Conservation (phyloP, 2,888 invertebrate genomes). For the Neelides folsomi region DNA sequence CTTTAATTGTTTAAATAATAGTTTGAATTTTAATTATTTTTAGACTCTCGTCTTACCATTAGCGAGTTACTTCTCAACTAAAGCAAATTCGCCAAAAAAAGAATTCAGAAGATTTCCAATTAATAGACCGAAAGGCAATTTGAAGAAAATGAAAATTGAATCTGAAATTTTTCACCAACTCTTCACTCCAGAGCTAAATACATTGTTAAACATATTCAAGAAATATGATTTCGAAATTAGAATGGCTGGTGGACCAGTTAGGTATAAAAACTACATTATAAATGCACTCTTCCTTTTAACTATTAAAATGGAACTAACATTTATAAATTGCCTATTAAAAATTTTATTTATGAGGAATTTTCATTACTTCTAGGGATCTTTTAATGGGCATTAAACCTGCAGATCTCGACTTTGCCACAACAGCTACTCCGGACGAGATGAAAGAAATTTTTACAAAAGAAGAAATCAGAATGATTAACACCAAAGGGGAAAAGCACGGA, state of each 20-base stretch:
- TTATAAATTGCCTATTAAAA: too few species aligned
- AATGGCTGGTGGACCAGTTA: slow-evolving; percentile 93
- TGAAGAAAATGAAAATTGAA: slow-evolving; percentile 57
- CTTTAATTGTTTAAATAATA: too few species aligned
- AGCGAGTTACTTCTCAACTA: too few species aligned
- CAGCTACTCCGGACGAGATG: slow-evolving; percentile 92
- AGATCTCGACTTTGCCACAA: slow-evolving; percentile 95
- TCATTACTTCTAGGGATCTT: slow-evolving; percentile 48
- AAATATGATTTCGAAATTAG: slow-evolving; percentile 72
- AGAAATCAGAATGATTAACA: slow-evolving; percentile 78
- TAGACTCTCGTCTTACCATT: too few species aligned
- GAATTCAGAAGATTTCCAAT: too few species aligned
- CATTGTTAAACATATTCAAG: slow-evolving; percentile 59
- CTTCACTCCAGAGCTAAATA: slow-evolving; percentile 65
- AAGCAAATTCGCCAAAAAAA: too few species aligned
- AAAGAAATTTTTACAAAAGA: slow-evolving; percentile 77
- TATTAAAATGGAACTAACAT: too few species aligned
- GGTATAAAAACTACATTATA: slow-evolving; percentile 40
- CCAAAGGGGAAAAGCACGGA: slow-evolving; percentile 83
- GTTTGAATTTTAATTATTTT: too few species aligned
- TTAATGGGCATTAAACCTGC: slow-evolving; percentile 63
- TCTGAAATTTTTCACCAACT: slow-evolving; percentile 60
- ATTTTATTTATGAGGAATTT: not conserved
- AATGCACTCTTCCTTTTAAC: not conserved
- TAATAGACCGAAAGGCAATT: slow-evolving; percentile 40